Conservation (phyloP, 2,888 invertebrate genomes). For the Luffia ferchaultella region DNA sequence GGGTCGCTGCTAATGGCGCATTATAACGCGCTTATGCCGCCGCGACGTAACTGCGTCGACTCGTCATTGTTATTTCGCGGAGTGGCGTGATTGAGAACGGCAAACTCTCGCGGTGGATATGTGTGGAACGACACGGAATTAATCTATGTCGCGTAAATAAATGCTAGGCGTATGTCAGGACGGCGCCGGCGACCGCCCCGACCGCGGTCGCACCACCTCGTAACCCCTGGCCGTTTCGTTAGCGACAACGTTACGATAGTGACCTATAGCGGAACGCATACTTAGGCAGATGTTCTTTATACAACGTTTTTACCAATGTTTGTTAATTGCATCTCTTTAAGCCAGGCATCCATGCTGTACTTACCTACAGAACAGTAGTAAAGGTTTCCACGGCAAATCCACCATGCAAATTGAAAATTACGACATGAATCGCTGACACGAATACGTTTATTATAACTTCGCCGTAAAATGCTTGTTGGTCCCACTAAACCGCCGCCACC, state of each 20-base stretch:
- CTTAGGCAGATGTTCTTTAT: no score
- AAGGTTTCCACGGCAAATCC: slow-evolving; percentile 27
- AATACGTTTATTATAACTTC: background rate
- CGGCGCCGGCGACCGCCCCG: slow-evolving; percentile 21
- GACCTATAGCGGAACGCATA: no score
- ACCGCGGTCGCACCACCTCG: background rate
- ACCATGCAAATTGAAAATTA: slow-evolving; percentile 30
- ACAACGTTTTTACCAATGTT: no score
- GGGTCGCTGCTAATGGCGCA: no score
- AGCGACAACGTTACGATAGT: no score
- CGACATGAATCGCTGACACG: slow-evolving; percentile 13
- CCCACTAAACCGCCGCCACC: background rate
- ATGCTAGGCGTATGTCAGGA: slow-evolving; percentile 44
- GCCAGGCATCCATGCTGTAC: no score
- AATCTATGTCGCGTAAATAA: slow-evolving; percentile 55
- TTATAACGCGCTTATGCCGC: no score
- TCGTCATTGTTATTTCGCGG: slow-evolving; percentile 24
- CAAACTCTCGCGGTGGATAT: slow-evolving; percentile 32
- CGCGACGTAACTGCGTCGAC: no score
- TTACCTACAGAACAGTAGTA: slow-evolving; percentile 29
- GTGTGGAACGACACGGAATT: slow-evolving; percentile 48
- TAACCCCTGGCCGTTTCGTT: no score
- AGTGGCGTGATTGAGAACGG: slow-evolving; percentile 35
- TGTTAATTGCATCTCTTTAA: no score
- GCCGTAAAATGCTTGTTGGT: background rate